Base-by-base conservation (phyloP, 2,113 vertebrate genomes). In the Siniperca chuatsi region DNA sequence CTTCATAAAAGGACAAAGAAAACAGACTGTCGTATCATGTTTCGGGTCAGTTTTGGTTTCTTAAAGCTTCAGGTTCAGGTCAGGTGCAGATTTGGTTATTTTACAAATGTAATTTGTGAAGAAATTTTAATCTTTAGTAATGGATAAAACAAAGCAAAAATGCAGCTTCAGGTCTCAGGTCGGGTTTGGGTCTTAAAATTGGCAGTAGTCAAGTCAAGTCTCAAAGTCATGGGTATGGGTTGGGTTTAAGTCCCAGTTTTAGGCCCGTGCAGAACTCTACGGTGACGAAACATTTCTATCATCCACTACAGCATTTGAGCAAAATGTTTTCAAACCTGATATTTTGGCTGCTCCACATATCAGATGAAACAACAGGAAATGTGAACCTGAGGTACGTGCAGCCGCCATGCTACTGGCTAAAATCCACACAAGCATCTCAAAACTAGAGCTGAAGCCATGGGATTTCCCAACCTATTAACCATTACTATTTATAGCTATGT, bases 401-500 rank as follows among this genome's bases (percentile, higher is more conserved):
- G 67, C 40, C 33, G 8, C 29, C 69, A 23, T 81, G 60, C 55
- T 84, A 78, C 46, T 76, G 55, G 64, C 78, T 84, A 72, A 75
- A 77, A 87, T 81, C 79, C 82, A 71, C 58, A 81, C 54, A 48
- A 73, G 83, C 58, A 42, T 67, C 84, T 85, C 67, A 87, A 85
- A 94, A 89, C 74, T 94, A 75, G 92, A 92, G 71, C 91, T 91
- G 78, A 75, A 67, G 86, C 87, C 85, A 37, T 85, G 91, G 91
- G 90, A 93, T 88, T 92, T 92, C 84, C 75, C 85, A 93, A 62
- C 90, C 89, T 90, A 93, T 92, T 91, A 91, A 90, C 84, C 76
- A 78, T 65, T 58, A 54, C 82, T 94, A 93, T 94, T 89, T 90
- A 87, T 92, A 91, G 69, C 42, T 84, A 78, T 64, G 70, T 84